Percentiles rank a stretch among this genome's conserved stretches.
Evolutionary conservation across 2,113 vertebrate species (phyloP).

Genomic region (Plecotus auritus): DNA sequence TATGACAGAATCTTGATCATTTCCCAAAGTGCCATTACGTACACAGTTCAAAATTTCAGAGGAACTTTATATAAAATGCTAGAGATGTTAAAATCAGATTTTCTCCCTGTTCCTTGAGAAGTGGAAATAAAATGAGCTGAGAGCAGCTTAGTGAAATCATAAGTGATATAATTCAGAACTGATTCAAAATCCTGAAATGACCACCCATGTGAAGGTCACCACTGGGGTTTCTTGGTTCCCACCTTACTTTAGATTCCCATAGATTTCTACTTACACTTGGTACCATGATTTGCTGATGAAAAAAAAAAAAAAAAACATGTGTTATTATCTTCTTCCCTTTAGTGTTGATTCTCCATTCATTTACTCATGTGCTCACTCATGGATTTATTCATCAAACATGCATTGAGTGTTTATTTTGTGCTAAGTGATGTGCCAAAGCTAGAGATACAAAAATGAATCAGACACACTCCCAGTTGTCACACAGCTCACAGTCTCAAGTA

Average conservation of each 20-base stretch:
- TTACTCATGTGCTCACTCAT: neutral
- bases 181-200: neutral
- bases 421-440: neutral
- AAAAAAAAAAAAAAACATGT: neutral
- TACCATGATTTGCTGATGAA: neutral
- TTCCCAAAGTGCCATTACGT: neutral
- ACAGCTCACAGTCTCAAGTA: neutral
- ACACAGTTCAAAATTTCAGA: neutral
- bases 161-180: neutral
- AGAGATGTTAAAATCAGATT: neutral
- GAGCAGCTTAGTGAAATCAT: neutral
- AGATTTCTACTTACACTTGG: neutral
- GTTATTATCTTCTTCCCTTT: neutral
- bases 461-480: neutral
- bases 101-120: neutral
- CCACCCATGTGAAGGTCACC: neutral
- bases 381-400: neutral
- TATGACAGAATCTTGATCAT: neutral
- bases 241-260: neutral
- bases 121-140: neutral
- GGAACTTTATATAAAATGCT: neutral
- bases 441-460: neutral
- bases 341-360: neutral
- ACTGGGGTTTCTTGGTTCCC: neutral
- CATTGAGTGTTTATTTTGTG: neutral